Base-by-base conservation (phyloP, 2,888 invertebrate genomes). In the Mystacides longicornis region DNA sequence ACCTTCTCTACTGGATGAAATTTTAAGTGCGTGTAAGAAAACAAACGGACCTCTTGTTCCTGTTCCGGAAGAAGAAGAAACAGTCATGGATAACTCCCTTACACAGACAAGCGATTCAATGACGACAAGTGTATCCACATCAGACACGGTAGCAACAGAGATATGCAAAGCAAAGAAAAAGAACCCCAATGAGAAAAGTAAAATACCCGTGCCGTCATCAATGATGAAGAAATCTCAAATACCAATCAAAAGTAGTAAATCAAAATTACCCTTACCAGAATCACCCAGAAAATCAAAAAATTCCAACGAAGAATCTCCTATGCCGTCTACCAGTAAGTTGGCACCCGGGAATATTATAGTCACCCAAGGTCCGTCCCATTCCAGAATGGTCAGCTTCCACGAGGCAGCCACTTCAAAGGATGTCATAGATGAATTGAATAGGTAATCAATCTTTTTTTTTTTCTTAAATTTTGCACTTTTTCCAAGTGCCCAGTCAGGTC, bases 321-420 rank as follows among this genome's bases (percentile, higher is more conserved):
- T 57, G 20, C 49, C 52, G 19, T 37, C 48, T 20, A 47, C 52
- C 7, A 48, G 42, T 18, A 51, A 51, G 33, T 22, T 67, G 3
- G 59, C 63, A 5, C 67, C 71, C 9, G 75, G 74, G 45, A 67
- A 73, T 9, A 73, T 77, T 51, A 77, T 77, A 43, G 72, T 77
- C 19, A 73, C 72, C 62, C 77, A 75, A 63, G 81, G 81, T 56
- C 72, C 73, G 1, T 73, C 73, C 1, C 71, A 78, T 63, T 58
- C 58, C 47, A 74, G 84, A 63, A 81, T 81, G 7, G 69, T 85
- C 56, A 85, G 85, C 70, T 86, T 86, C 66, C 86, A 85, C 64
- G 86, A 86, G 66, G 78, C 83, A 59, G 85, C 86, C 14, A 85
- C 86, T 33, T 86, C 86, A 45, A 86, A 86, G 66, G 86, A 87